A percentile compares a stretch with the other conserved stretches of the same genome.
These are phyloP conservation scores for Chaetoderma sp. DNA, from an alignment of 2,888 invertebrate genomes.

Conservation along the genomic window DNA sequence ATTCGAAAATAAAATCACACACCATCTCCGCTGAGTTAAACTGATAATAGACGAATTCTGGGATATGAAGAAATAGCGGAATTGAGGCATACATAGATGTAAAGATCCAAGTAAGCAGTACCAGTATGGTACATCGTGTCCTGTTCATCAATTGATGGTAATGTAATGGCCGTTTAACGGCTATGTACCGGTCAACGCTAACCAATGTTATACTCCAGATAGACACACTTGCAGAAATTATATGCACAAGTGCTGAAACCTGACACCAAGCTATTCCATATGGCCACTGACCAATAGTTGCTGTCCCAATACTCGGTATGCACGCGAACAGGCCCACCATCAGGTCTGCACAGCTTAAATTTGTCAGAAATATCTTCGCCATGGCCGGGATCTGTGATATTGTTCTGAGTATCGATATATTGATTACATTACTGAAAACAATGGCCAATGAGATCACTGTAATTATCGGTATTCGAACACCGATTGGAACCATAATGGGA, in stretches of 20 bases:
- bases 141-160: conserved; percentile 30
- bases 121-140: conserved; percentile 11
- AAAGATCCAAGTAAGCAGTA: conserved; percentile 37
- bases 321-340: conserved; percentile 41
- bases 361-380: conserved; percentile 37
- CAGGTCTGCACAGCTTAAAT: conserved; percentile 42
- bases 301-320: conserved; percentile 34
- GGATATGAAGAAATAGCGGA: conserved; percentile 1
- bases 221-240: conserved; percentile 41
- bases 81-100: conserved; percentile 23
- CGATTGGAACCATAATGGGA: too few species aligned
- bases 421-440: conserved; percentile 28
- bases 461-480: conserved; percentile 10
- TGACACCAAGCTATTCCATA: conserved; percentile 44
- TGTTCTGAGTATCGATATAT: conserved; percentile 32
- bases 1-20: conserved; percentile 38
- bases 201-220: conserved; percentile 45
- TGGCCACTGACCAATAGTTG: conserved; percentile 36
- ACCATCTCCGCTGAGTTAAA: conserved; percentile 30
- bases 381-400: conserved; percentile 38
- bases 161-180: conserved; percentile 38
- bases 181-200: conserved; percentile 46
- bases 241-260: conserved; percentile 40
- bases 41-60: conserved; percentile 31
- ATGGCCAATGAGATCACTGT: conserved; percentile 22